Conservation (phyloP, 1,140 invertebrate species). For the Euura lappo region DNA sequence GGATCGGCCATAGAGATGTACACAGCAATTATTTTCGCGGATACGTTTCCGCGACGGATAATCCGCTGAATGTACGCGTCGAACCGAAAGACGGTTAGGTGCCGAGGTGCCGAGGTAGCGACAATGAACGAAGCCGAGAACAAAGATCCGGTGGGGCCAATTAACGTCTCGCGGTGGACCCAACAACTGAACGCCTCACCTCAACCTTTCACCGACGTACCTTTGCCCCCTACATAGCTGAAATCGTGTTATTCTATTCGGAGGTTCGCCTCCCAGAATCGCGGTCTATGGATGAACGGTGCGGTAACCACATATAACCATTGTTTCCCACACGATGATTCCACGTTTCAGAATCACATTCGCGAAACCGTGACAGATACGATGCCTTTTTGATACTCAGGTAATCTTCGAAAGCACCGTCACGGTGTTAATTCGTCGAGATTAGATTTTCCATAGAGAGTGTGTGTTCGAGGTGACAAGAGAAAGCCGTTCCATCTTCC, state of each 20-base stretch:
- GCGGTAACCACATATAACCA: background rate
- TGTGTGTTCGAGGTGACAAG: background rate
- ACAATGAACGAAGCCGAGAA: slow-evolving; percentile 1
- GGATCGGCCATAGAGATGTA: background rate
- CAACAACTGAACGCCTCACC: background rate
- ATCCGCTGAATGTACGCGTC: background rate
- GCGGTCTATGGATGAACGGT: background rate
- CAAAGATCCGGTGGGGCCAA: background rate
- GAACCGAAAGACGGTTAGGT: background rate
- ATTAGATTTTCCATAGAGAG: no score
- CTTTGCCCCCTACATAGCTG: background rate
- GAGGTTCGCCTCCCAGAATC: background rate
- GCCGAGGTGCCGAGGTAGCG: background rate
- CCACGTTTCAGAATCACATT: no score
- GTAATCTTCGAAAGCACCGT: no score
- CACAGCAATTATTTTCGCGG: background rate
- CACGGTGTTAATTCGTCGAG: no score
- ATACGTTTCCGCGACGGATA: background rate
- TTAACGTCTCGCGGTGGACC: slow-evolving; percentile 1
- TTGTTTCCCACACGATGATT: background rate
- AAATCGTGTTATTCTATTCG: background rate
- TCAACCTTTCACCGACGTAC: background rate
- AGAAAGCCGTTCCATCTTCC: background rate
- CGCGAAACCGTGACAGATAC: no score
- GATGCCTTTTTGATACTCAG: no score